A percentile compares a stretch with the other conserved stretches of the same genome.
phyloP scores from a whole-genome alignment of 2,797 vertebrate genomes.

The Spinibarbus caldwelli region DNA sequence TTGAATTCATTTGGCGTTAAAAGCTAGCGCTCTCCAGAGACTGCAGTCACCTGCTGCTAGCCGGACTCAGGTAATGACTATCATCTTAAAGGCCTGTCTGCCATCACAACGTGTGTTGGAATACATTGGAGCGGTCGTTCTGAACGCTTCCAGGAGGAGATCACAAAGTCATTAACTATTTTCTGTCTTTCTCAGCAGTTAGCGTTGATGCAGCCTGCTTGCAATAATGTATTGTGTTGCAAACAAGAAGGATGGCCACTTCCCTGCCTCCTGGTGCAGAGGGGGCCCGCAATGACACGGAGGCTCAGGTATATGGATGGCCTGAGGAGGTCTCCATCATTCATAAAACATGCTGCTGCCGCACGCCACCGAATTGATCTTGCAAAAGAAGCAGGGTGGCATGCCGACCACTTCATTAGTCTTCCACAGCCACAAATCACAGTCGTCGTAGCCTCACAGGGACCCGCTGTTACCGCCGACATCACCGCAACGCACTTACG shows the following conservation, averaged over 20 bases:
- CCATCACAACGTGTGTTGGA: constrained; percentile 32
- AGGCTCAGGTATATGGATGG: constrained; percentile 72
- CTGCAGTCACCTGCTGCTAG: constrained; percentile 54
- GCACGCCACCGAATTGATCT: constrained; percentile 83
- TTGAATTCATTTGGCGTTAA: constrained; percentile 60
- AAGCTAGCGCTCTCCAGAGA: constrained; percentile 49
- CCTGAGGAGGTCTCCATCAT: constrained; percentile 86
- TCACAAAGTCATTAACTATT: constrained; percentile 65
- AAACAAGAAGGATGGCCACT: constrained; percentile 82
- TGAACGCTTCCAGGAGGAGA: constrained; percentile 62
- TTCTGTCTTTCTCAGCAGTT: constrained; percentile 67
- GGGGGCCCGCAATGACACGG: constrained; percentile 61
- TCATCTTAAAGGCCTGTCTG: constrained; percentile 52
- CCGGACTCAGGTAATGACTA: constrained; percentile 51
- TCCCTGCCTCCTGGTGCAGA: constrained; percentile 76
- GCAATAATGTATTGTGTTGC: constrained; percentile 79
- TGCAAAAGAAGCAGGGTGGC: constrained; percentile 86
- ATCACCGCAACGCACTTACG: constrained; percentile 36
- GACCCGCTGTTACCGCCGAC: constrained; percentile 62
- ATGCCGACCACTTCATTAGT: constrained; percentile 86
- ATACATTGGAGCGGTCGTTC: constrained; percentile 50
- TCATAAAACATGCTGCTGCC: constrained; percentile 79
- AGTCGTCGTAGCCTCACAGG: constrained; percentile 69
- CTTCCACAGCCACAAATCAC: constrained; percentile 82
- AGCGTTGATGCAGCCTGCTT: constrained; percentile 64